Conservation (phyloP, 1,140 invertebrate genomes). For the Portunus trituberculatus region DNA sequence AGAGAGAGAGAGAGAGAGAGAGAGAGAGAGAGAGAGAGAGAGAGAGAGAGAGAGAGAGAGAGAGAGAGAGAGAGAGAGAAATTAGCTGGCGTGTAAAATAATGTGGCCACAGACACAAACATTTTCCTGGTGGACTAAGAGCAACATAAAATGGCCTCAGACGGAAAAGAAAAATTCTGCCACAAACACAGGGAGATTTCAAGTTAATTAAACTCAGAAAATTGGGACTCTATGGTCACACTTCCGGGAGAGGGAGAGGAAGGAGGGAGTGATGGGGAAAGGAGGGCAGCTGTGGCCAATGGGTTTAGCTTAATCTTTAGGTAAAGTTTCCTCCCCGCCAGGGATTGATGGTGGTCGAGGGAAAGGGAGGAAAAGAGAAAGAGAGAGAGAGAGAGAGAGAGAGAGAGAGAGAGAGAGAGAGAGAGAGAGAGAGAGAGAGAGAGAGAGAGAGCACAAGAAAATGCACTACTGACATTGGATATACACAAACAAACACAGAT, state of each 20-base stretch:
- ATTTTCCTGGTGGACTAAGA: not conserved
- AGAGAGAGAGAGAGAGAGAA: not conserved
- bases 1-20: not conserved
- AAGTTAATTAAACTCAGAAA: constrained; percentile 24
- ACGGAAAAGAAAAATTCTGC: not conserved
- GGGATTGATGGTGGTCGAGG: not conserved
- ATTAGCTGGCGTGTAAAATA: not conserved
- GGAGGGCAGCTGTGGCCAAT: not conserved
- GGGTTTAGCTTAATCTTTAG: not conserved
- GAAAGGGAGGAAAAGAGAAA: not conserved
- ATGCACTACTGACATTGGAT: not conserved
- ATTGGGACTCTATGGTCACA: not conserved
- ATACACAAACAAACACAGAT: constrained; percentile 41
- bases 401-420: not conserved
- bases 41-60: constrained; percentile 9
- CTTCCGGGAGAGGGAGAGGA: not conserved
- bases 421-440: not conserved
- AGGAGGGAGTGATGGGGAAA: not conserved
- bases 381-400: not conserved
- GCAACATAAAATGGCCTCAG: not conserved
- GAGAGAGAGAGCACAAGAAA: not conserved
- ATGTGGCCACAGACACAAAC: not conserved
- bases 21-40: constrained; percentile 10
- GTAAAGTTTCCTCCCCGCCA: not conserved
- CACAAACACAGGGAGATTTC: not conserved